Percentiles rank a stretch among this genome's conserved stretches.
Conservation (phyloP, 2,113 vertebrate genomes). For the Sporophila hypoxantha region DNA sequence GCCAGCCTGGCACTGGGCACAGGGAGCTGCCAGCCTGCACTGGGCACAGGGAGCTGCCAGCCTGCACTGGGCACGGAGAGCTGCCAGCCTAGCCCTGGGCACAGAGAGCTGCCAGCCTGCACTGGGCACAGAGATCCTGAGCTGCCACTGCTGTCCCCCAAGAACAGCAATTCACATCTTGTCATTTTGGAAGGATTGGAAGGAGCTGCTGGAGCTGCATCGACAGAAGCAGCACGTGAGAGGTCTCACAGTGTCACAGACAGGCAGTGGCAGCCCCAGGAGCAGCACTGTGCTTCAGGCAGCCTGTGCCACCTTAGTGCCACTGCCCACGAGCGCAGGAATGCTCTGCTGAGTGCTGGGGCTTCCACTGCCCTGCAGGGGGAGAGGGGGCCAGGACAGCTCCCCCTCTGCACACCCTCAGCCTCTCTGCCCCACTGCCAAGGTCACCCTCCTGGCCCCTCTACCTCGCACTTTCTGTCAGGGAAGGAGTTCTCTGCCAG, state of each 20-base stretch:
- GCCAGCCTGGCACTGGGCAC: not conserved
- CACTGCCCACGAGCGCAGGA: not conserved
- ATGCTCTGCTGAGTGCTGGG: not conserved
- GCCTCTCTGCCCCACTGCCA: not conserved
- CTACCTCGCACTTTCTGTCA: not conserved
- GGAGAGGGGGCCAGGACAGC: not conserved
- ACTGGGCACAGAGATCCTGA: not conserved
- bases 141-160: fast-evolving
- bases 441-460: not conserved
- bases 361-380: not conserved
- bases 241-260: not conserved
- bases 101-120: not conserved
- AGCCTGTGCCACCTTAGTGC: not conserved
- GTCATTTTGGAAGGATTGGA: not conserved
- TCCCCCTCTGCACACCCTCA: not conserved
- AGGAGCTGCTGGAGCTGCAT: not conserved
- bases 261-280: not conserved
- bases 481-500: not conserved
- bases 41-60: not conserved
- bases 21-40: not conserved
- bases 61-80: not conserved
- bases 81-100: not conserved
- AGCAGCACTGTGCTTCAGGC: fast-evolving
- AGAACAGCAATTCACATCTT: not conserved
- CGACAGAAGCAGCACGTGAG: not conserved